Base-by-base conservation (phyloP, 2,888 invertebrate genomes). In the Pyrrhia umbra region DNA sequence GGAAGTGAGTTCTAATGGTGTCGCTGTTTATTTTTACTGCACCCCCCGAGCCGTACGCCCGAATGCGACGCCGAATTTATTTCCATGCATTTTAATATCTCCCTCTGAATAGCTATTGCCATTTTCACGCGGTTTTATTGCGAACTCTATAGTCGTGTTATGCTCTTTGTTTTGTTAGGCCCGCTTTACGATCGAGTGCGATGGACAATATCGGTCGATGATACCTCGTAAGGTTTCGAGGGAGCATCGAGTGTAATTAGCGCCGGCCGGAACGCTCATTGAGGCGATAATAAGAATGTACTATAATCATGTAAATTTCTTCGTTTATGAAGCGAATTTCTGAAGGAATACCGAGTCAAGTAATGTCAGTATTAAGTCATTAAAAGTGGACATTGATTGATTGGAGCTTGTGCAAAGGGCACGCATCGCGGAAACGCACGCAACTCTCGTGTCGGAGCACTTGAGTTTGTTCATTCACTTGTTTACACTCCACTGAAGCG, bases 41-140 rank as follows among this genome's bases (percentile, higher is more conserved):
- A 95, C 93, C 95, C 95, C 94, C 93, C 90, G 90, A 93, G 90
- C 91, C 87, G 91, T 88, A 91, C 90, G 94, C 89, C 92, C 95
- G 95, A 95, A 95, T 95, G 95, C 95, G 95, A 95, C 94, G 95
- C 95, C 94, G 94, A 95, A 95, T 94, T 94, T 95, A 95, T 95
- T 94, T 93, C 93, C 94, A 95, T 94, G 94, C 94, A 95, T 95
- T 95, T 95, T 95, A 95, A 95, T 95, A 95, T 95, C 95, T 92
- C 94, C 94, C 94, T 92, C 92, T 92, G 94, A 94, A 93, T 92
- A 92, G 93, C 93, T 94, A 92, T 93, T 93, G 94, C 93, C 92
- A 91, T 94, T 94, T 95, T 93, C 93, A 90, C 92, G 92, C 93
- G 91, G 93, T 93, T 94, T 93, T 93, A 92, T 94, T 92, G 90